Evolutionary conservation across 2,888 invertebrate species (phyloP).

Genomic region (Silvanus unidentatus): DNA sequence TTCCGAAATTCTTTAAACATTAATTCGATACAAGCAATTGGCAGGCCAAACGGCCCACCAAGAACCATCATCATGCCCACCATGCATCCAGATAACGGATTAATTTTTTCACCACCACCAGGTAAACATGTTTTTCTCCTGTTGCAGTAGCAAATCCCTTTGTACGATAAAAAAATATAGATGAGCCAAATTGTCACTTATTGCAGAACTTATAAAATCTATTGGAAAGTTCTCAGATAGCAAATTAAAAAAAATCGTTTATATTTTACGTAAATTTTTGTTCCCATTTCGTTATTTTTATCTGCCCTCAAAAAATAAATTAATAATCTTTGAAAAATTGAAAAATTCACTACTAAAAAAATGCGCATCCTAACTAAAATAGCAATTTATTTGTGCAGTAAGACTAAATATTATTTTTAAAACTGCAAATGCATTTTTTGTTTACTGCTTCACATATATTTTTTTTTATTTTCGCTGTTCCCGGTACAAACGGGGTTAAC

Average conservation of each 20-base stretch:
- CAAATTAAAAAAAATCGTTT: constrained; percentile 1
- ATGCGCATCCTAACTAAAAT: no score
- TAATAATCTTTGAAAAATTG: constrained; percentile 1
- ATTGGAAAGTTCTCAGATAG: constrained; percentile 33
- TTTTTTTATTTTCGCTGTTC: neutral
- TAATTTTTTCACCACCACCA: constrained; percentile 41
- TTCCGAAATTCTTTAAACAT: constrained; percentile 26
- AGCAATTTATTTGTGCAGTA: constrained; percentile 1
- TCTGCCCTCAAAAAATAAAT: constrained; percentile 19
- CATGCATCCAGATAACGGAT: constrained; percentile 45
- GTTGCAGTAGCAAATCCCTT: neutral
- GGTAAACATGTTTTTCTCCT: constrained; percentile 30
- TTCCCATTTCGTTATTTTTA: constrained; percentile 27
- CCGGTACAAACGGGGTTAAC: constrained; percentile 19
- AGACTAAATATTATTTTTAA: constrained; percentile 24
- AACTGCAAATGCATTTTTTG: constrained; percentile 15
- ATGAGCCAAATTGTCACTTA: neutral
- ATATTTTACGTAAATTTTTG: constrained; percentile 6
- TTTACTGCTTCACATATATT: no score
- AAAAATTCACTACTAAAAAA: no score
- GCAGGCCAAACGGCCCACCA: constrained; percentile 25
- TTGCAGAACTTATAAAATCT: constrained; percentile 30
- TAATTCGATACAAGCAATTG: constrained; percentile 35
- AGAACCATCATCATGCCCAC: constrained; percentile 34
- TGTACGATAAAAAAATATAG: neutral